phyloP scores from a whole-genome alignment of 2,888 invertebrate species.

The Tachina fera region DNA sequence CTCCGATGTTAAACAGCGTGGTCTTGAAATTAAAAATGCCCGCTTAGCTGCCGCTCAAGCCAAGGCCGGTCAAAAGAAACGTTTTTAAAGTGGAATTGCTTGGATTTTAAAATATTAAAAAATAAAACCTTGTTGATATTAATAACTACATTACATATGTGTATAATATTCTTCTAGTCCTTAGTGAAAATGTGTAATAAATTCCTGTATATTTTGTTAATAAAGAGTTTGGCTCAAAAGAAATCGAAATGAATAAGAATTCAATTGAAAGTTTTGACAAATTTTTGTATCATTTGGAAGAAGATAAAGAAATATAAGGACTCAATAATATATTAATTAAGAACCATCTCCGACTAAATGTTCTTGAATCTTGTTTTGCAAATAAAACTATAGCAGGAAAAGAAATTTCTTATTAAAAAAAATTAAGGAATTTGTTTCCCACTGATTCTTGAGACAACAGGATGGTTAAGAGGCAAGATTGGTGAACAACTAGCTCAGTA shows the following conservation, averaged over 20 bases:
- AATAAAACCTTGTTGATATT: conserved; percentile 36
- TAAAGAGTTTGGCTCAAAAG: conserved; percentile 31
- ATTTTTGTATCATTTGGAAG: too few relatives aligned
- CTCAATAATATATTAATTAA: too few relatives aligned
- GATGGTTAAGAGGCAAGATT: too few relatives aligned
- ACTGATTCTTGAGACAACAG: too few relatives aligned
- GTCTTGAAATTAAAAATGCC: conserved; percentile 79
- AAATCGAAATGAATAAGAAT: not conserved
- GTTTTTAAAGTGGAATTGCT: conserved; percentile 56
- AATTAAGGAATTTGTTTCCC: too few relatives aligned
- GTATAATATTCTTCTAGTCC: conserved; percentile 71
- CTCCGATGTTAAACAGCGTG: conserved; percentile 75
- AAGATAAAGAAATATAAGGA: too few relatives aligned
- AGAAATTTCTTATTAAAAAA: too few relatives aligned
- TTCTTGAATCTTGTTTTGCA: too few relatives aligned
- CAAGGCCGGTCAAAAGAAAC: conserved; percentile 47
- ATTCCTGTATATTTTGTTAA: conserved; percentile 40
- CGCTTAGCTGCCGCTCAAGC: conserved; percentile 75
- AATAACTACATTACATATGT: conserved; percentile 32
- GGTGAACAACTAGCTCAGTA: too few relatives aligned
- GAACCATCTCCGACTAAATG: too few relatives aligned
- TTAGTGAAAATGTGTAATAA: conserved; percentile 62
- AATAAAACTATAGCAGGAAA: too few relatives aligned
- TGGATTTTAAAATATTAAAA: conserved; percentile 9
- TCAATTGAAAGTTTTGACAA: not conserved